Conservation (phyloP, 2,797 vertebrate genomes). For the Denticeps clupeoides region DNA sequence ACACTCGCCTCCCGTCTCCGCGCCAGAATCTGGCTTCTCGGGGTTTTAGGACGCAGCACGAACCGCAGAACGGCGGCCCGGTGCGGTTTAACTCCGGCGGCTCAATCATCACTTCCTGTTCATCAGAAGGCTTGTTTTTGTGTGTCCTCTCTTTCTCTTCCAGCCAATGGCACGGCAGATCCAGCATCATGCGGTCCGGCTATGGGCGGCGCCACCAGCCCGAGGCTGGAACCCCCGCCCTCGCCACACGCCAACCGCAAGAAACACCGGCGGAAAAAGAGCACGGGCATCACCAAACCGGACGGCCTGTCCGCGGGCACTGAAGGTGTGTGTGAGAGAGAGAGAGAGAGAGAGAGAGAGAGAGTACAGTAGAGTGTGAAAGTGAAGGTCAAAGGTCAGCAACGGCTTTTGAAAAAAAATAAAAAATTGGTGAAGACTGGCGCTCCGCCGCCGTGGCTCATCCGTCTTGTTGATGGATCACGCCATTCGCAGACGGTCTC, state of each 20-base stretch:
- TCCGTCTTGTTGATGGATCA: slow-evolving; percentile 3
- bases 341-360: slow-evolving; percentile 9
- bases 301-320: slow-evolving; percentile 72
- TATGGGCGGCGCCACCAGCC: slow-evolving; percentile 72
- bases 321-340: slow-evolving; percentile 76
- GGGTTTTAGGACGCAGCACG: too few relatives aligned
- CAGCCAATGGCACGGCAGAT: slow-evolving; percentile 77
- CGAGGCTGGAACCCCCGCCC: slow-evolving; percentile 88
- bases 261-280: slow-evolving; percentile 96
- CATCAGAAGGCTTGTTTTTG: background rate
- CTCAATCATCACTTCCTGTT: too few relatives aligned
- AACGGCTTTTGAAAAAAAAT: background rate
- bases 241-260: slow-evolving; percentile 95
- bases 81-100: too few relatives aligned
- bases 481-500: background rate
- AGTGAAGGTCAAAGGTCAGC: background rate
- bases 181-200: slow-evolving; percentile 59
- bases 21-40: too few relatives aligned
- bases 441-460: background rate
- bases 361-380: too few relatives aligned
- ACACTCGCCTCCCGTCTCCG: too few relatives aligned
- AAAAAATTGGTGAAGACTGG: background rate
- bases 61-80: too few relatives aligned
- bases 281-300: slow-evolving; percentile 83
- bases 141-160: slow-evolving; percentile 26